phyloP scores from a whole-genome alignment of 2,113 vertebrate species.

The Pithys albifrons region DNA sequence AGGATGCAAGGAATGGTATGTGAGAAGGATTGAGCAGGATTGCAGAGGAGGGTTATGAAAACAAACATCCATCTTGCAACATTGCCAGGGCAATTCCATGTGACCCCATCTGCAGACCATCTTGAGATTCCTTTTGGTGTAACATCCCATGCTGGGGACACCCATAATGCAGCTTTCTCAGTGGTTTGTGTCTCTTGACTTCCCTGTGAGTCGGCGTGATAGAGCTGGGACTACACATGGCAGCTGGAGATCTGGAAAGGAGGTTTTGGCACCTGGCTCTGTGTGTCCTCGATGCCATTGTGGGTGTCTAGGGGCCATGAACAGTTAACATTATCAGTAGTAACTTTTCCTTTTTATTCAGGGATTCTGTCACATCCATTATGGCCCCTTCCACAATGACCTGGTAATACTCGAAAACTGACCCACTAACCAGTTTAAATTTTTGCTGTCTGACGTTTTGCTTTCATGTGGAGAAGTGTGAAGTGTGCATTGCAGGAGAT shows the following conservation, averaged over 20 bases:
- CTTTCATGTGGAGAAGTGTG: not conserved
- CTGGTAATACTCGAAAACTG: not conserved
- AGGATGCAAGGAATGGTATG: not conserved
- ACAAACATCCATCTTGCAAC: not conserved
- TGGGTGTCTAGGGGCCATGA: not conserved
- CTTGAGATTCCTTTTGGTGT: not conserved
- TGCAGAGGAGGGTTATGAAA: not conserved
- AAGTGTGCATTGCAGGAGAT: not conserved
- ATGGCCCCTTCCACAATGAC: fast-evolving
- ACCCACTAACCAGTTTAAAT: not conserved
- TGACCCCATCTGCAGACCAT: not conserved
- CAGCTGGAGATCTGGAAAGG: not conserved
- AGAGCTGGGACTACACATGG: not conserved
- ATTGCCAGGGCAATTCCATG: not conserved
- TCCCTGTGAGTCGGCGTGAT: not conserved
- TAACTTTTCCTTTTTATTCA: not conserved
- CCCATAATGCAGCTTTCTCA: not conserved
- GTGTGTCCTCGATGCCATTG: not conserved
- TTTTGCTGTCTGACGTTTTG: not conserved
- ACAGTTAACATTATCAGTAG: not conserved
- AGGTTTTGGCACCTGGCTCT: not conserved
- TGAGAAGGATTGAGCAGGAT: not conserved
- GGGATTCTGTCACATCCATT: not conserved
- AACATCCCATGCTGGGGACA: fast-evolving
- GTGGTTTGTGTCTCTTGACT: not conserved